phyloP scores from a whole-genome alignment of 2,797 vertebrate genomes.

The Poeciliopsis presidionis region DNA sequence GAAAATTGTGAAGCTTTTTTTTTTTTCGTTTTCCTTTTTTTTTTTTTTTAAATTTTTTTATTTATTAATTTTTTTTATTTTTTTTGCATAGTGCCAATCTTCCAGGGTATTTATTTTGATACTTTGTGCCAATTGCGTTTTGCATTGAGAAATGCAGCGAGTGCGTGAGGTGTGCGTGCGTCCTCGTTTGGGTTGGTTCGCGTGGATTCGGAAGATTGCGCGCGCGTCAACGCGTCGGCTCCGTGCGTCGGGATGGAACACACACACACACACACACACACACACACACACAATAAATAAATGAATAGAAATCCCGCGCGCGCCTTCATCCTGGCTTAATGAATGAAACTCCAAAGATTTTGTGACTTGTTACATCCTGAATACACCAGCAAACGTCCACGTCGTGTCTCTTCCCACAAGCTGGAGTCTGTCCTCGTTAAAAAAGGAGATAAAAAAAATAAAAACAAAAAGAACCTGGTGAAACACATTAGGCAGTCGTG shows the following conservation, averaged over 20 bases:
- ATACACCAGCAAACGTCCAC: conserved; percentile 82
- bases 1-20: conserved; percentile 58
- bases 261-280: too few species aligned
- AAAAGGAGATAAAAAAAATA: background rate
- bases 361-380: conserved; percentile 76
- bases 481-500: conserved; percentile 27
- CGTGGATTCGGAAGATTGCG: conserved; percentile 1
- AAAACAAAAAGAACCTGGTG: background rate
- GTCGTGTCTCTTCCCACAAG: conserved; percentile 53
- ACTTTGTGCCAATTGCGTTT: conserved; percentile 79
- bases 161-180: conserved; percentile 35
- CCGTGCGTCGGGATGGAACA: conserved; percentile 40
- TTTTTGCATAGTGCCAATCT: conserved; percentile 80
- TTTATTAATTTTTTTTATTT: background rate
- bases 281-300: too few species aligned
- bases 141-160: conserved; percentile 45
- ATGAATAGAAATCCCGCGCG: conserved; percentile 32
- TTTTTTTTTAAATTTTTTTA: conserved; percentile 29
- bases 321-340: conserved; percentile 68
- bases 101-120: conserved; percentile 83
- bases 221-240: conserved; percentile 16
- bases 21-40: conserved; percentile 12
- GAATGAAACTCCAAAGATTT: conserved; percentile 80
- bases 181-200: background rate
- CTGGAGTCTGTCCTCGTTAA: conserved; percentile 38